Base-by-base conservation (phyloP, 2,888 invertebrate species). In the Neoascia interrupta region DNA sequence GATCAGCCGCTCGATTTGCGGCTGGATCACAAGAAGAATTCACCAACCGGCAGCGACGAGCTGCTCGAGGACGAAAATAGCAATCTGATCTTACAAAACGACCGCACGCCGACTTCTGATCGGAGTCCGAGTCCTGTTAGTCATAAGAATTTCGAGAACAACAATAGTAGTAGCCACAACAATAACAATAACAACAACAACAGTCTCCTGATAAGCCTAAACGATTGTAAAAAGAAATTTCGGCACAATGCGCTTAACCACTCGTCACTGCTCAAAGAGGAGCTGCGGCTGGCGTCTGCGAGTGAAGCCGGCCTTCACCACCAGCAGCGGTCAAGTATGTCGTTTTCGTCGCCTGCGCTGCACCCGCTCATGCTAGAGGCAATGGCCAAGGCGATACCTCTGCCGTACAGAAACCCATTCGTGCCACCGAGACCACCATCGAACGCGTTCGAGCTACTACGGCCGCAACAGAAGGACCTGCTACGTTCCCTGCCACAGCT, bases 1-100 rank as follows among this genome's bases (percentile, higher is more conserved):
- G 95, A 95, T 86, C 95, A 96, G 86, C 97, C 97, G 0, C 91
- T 97, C 69, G 97, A 97, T 89, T 91, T 97, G 69, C 92, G 97
- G 85, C 92, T 97, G 84, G 94, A 95, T 75, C 94, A 94, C 88
- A 96, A 97, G 87, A 94, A 96, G 88, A 85, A 89, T 21, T 87
- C 88, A 86, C 82, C 23, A 18, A 58, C 72, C 28, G 5, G 82
- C 61, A 54, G 80, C 73, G 39, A 72, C 64, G 81, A 82, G 82
- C 31, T n/a, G n/a, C 89, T 95, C 16, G 94, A 95, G 88, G 96
- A 96, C 88, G 96, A 96, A 89, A 96, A 96, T 88, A 94, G 95
- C 87, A 96, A 96, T 89, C 91, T 96, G 79, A 94, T 96, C 82
- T 84, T 89, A 70, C 26, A 81, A 74, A 64, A 70, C 41, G 79